These are phyloP conservation scores for Actinernus sp. DNA, from an alignment of 92 coral and sea anemone species.

Conservation along the genomic window DNA sequence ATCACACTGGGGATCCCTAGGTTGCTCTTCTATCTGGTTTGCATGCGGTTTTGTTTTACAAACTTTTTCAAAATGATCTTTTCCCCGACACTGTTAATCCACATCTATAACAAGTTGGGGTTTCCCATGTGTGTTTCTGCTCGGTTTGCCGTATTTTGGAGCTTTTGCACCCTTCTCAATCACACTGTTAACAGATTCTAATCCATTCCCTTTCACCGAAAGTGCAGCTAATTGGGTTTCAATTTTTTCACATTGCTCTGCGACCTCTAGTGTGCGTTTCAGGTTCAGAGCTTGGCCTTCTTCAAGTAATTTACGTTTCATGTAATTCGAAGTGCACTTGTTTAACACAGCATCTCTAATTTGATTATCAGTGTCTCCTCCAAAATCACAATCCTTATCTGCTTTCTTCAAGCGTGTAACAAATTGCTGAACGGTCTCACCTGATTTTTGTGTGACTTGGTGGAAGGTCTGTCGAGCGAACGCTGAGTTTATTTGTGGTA, in stretches of 20 bases:
- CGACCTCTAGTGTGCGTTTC: constrained; percentile 23
- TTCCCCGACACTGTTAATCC: too few relatives aligned
- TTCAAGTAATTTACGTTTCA: constrained; percentile 5
- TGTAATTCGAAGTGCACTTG: background rate
- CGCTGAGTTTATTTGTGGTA: constrained; percentile 42
- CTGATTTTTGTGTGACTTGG: constrained; percentile 8
- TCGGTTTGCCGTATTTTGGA: background rate
- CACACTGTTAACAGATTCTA: constrained; percentile 6
- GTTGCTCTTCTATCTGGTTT: constrained; percentile 7
- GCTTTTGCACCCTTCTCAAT: constrained; percentile 10
- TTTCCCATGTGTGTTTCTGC: constrained; percentile 1
- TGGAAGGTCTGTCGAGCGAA: constrained; percentile 48
- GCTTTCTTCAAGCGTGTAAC: constrained; percentile 7
- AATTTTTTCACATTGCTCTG: constrained; percentile 26
- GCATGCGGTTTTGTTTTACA: constrained; percentile 8
- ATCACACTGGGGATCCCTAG: constrained; percentile 3
- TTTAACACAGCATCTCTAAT: background rate
- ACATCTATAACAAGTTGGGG: constrained; percentile 1
- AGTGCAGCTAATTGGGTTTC: constrained; percentile 12
- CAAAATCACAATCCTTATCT: constrained; percentile 25
- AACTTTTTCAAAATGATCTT: constrained; percentile 18
- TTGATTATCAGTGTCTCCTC: constrained; percentile 16
- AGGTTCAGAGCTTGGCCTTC: constrained; percentile 20
- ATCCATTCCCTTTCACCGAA: constrained; percentile 12
- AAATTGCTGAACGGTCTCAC: constrained; percentile 17